A percentile compares a stretch with the other conserved stretches of the same genome.
Evolutionary conservation across 1,140 invertebrate species (phyloP).

Genomic region (Carcinoscorpius rotundicauda): DNA sequence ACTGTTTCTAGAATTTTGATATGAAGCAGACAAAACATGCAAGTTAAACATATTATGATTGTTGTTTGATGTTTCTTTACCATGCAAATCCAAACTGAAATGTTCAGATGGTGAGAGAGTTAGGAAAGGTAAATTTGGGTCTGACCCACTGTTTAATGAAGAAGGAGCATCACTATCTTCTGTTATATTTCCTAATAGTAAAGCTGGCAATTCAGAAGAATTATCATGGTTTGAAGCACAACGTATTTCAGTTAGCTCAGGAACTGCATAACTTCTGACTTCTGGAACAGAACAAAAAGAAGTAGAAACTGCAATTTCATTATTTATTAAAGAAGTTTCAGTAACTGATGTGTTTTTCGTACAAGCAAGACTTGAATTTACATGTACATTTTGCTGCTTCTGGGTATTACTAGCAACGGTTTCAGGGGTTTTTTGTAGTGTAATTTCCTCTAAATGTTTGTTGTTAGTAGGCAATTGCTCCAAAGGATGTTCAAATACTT

Average conservation of each 20-base stretch:
- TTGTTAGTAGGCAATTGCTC: too few relatives aligned
- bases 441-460: too few relatives aligned
- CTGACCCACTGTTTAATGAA: neutral
- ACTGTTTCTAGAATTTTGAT: too few relatives aligned
- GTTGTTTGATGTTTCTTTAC: neutral
- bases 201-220: conserved; percentile 1
- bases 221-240: neutral
- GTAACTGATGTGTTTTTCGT: neutral
- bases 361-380: neutral
- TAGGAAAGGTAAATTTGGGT: conserved; percentile 5
- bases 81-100: conserved; percentile 1
- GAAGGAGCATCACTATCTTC: conserved; percentile 5
- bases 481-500: too few relatives aligned
- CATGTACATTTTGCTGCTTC: neutral
- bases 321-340: neutral
- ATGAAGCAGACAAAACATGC: too few relatives aligned
- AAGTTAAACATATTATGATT: neutral
- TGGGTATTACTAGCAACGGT: neutral
- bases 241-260: neutral
- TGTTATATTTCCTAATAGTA: conserved; percentile 3
- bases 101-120: conserved; percentile 4
- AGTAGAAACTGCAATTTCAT: neutral
- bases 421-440: too few relatives aligned
- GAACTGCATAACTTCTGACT: neutral
- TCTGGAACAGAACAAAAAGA: neutral